A percentile compares a stretch with the other conserved stretches of the same genome.
Evolutionary conservation across 2,888 invertebrate species (phyloP).

Genomic region (Lampropteryx suffumata): DNA sequence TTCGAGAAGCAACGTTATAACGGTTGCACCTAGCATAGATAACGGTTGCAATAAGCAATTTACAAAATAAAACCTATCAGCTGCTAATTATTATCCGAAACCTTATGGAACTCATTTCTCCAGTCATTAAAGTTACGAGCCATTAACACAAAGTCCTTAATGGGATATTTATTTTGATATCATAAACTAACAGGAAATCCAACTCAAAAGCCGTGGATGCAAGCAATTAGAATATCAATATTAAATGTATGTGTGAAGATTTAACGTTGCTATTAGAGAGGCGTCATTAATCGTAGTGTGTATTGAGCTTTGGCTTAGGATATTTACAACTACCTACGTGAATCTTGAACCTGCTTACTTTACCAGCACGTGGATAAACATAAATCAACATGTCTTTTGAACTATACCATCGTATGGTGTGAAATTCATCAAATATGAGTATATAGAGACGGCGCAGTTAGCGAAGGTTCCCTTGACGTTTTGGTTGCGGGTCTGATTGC

Average conservation of each 20-base stretch:
- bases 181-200: conserved; percentile 27
- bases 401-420: too few relatives aligned
- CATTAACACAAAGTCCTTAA: conserved; percentile 7
- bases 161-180: conserved; percentile 17
- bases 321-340: neutral
- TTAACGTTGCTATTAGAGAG: conserved; percentile 34
- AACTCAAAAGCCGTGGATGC: conserved; percentile 15
- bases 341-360: too few relatives aligned
- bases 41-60: too few relatives aligned
- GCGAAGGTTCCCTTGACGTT: too few relatives aligned
- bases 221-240: conserved; percentile 36
- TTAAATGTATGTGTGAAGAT: conserved; percentile 27
- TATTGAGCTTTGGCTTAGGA: conserved; percentile 8
- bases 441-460: too few relatives aligned
- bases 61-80: too few relatives aligned
- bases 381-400: neutral
- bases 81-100: neutral
- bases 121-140: conserved; percentile 7
- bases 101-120: neutral
- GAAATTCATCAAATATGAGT: too few relatives aligned
- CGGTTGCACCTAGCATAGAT: too few relatives aligned
- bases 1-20: too few relatives aligned
- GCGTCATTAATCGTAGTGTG: conserved; percentile 28
- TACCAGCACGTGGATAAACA: too few relatives aligned
- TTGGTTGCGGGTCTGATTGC: too few relatives aligned